Base-by-base conservation (phyloP, 2,797 vertebrate genomes). In the Pseudomugil tenellus region DNA sequence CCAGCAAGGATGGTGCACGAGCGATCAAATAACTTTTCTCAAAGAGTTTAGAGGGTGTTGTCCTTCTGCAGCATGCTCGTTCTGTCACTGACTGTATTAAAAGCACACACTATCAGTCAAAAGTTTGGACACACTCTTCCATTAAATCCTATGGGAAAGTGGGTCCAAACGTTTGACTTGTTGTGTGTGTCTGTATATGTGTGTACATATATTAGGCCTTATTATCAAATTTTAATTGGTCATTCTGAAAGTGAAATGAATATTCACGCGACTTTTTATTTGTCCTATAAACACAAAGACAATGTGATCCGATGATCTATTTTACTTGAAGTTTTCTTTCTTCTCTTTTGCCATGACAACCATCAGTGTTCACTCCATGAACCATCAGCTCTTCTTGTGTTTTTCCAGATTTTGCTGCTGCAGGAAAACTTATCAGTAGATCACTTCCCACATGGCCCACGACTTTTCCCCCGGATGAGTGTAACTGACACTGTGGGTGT, bases 21-120 rank as follows among this genome's bases (percentile, higher is more conserved):
- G 62, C 29, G 65, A 77, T 87, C 77, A 13, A 5, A 25, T 90
- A 55, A 77, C 77, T 19, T 12, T 19, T 61, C 41, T 46, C 21
- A n/a, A 32, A 59, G 6, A 34, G 49, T 52, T 46, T 12, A 1
- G 21, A 61, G 43, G 54, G 65, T 28, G 68, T 62, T 76, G 52
- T 37, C 67, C 58, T 43, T 17, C 39, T 10, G 8, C 56, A 25
- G 1, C 35, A 31, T 3, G 17, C 9, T 43, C 6, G 29, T 17
- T 17, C 16, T 17, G 16, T 17, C 39, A 19, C 19, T 4, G 19
- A 7, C 39, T 19, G 16, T 19, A 41, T 19, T 41, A 17, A 41
- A 19, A 16, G n/a, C n/a, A n/a, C n/a, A n/a, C n/a, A n/a, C n/a
- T n/a, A n/a, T n/a, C n/a, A n/a, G n/a, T n/a, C n/a, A n/a, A n/a